Base-by-base conservation (phyloP, 2,113 vertebrate genomes). In the Syrmaticus mikado region DNA sequence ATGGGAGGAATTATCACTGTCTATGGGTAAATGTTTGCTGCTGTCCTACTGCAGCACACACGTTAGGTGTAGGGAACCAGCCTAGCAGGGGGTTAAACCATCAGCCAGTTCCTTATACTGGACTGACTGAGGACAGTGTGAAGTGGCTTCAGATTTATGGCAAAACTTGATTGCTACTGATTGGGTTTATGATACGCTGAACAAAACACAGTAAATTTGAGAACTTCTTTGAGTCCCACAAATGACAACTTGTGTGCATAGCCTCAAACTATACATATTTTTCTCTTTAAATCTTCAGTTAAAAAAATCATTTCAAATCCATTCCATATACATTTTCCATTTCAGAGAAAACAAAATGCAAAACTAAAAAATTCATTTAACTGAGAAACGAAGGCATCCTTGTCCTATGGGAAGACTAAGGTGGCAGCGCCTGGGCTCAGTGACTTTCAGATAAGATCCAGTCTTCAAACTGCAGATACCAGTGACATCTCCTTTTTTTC, bases 111-210 rank as follows among this genome's bases (percentile, higher is more conserved):
- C 66, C 40, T 73, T 85, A 57, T 14, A 52, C 27, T 36, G 21
- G 79, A 60, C 58, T 16, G 82, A 74, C n/a, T 20, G 36, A 53
- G 46, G 75, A 86, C 28, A 84, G 68, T 41, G 38, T 32, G 36
- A 85, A 91, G n/a, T 36, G 62, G 17, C 64, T 86, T 82, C 70
- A 84, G 65, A 92, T 46, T 79, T 78, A 73, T 18, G 38, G 50
- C n/a, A 72, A 41, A 75, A 76, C 30, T 36, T 19, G 40, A 76
- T 40, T 46, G 48, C 58, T 77, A 36, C 20, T 46, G 28, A 79
- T 84, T 78, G 48, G 66, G 64, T 27, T 80, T 34, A 4, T 13
- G 38, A 79, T 17, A 50, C 36, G 40, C 76, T 46, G 87, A 89
- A 87, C 30, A 81, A 89, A 85, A 36, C 48, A 50, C 41, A 46